Evolutionary conservation across 2,888 invertebrate genomes (phyloP), one percentile per base, ranked within the genome.

Genomic region (Ophion slaviceki): DNA sequence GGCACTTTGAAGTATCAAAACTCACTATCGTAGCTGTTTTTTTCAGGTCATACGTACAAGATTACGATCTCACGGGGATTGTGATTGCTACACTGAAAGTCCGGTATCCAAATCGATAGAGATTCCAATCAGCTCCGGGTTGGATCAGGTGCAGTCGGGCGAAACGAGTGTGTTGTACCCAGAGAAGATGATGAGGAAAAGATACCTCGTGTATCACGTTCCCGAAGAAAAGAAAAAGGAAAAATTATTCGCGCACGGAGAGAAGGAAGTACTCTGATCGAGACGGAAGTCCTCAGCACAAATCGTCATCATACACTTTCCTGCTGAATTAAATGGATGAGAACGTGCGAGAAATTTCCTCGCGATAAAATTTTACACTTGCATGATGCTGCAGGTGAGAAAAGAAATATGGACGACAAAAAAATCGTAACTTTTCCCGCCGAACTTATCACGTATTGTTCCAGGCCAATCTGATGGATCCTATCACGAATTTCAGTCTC

Each of bases 401-500:
- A 57, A 20, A 24, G 20, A 28, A 66, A 53, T 1, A 76, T 4
- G 1, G 11, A n/a, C 0, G 7, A 40, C 40, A 40, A 6, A 74
- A 66, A 66, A 78, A 75, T 8, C 61, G 17, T n/a, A 24, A 45
- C 62, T 74, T 68, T 57, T 64, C 64, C 78, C n/a, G 20, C 28
- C 40, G 11, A 70, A 77, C 32, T 47, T 67, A 82, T 82, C 64
- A 20, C 68, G 74, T 66, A 86, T 86, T 86, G 86, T 86, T 74
- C 66, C 66, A n/a, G 61, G 11, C 57, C 78, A 80, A 86, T 86
- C 86, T 83, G 67, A 61, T 78, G 83, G 74, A 80, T 81, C 77
- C 70, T 78, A 83, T 86, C 83, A 57, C 28, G 47, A 61, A 70
- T 20, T 68, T 62, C 28, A 71, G 66, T 77, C 45, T 57, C 72